Base-by-base conservation (phyloP, 2,113 vertebrate species). In the Scomber japonicus region DNA sequence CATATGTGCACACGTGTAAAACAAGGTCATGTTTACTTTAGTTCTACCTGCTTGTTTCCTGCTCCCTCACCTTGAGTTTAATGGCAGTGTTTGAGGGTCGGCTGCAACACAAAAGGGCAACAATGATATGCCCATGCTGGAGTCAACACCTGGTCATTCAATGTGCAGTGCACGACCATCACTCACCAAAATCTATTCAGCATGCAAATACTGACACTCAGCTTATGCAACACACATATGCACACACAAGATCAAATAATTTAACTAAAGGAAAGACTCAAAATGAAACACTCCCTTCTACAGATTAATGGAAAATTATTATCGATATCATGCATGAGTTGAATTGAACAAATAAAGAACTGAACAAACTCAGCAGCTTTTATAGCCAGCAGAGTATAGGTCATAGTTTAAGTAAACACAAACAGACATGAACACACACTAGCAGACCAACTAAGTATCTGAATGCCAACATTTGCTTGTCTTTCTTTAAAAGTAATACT, bases 11-110 rank as follows among this genome's bases (percentile, higher is more conserved):
- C 1, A 14, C 31, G 3, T 44, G 35, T 11, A 12, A 51, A 40
- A 9, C 35, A 24, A 78, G 71, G 57, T 70, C 67, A 66, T 82
- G 71, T 85, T 77, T 69, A 70, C 76, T 66, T 60, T 17, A 57
- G 50, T 45, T 30, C 5, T 13, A 35, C 30, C 11, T 31, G 44
- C 31, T 24, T 65, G 56, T 75, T 51, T 72, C 55, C 73, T 56
- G 71, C 73, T 64, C 62, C 11, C 54, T 77, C 57, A 21, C 7
- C 69, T 30, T 67, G 21, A 21, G 19, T 72, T 65, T 21, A 19
- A 44, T 5, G 31, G 27, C 48, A n/a, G 50, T 24, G 72, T 76
- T 54, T 31, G 59, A 70, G 35, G 16, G 30, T 24, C 40, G 27
- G 3, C 60, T 61, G 48, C 50, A 15, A 65, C n/a, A 69, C 48